Evolutionary conservation across 1,140 invertebrate species (phyloP), one percentile per base, ranked within the genome.

Genomic region (Zaprionus lachaisei): DNA sequence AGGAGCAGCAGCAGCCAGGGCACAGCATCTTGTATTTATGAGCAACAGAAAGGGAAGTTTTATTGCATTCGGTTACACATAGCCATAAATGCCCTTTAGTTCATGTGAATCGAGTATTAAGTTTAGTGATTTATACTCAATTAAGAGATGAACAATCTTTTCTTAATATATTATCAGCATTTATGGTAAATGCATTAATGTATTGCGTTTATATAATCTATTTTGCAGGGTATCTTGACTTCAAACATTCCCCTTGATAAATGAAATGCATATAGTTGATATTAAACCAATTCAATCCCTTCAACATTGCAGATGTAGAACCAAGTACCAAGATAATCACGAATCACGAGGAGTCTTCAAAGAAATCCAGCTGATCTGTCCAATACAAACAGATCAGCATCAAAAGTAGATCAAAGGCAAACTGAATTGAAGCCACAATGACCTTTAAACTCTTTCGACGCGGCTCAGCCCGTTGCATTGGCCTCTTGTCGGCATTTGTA

Each of bases 381-480:
- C 17, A 49, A 17, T 17, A 17, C 7, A 17, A 9, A 17, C n/a
- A 4, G 11, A 49, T 20, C 17, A 14, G 7, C 7, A 2, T 2
- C 44, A 65, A 14, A 61, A 31, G 17, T 20, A 41, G 12, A 37
- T 24, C 22, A 26, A 51, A 22, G 26, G 44, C n/a, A n/a, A 44
- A 12, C 11, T 38, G 54, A 58, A 58, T 56, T 34, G 31, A 7
- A 22, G 38, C 17, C 64, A 86, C 56, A 31, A 93, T 93, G 92
- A 80, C 91, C 34, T 89, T 93, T 38, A 93, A 93, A 77, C 58
- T 92, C 49, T 92, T 93, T 66, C 92, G 92, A 62, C 90, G 92
- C 60, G 92, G 92, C 31, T 92, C 91, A 28, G 92, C 92, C 57
- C 81, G 92, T 41, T 93, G 91, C 69, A 91, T 93, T 66, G 92